Base-by-base conservation (phyloP, 2,113 vertebrate genomes). In the Rhipidura dahli region DNA sequence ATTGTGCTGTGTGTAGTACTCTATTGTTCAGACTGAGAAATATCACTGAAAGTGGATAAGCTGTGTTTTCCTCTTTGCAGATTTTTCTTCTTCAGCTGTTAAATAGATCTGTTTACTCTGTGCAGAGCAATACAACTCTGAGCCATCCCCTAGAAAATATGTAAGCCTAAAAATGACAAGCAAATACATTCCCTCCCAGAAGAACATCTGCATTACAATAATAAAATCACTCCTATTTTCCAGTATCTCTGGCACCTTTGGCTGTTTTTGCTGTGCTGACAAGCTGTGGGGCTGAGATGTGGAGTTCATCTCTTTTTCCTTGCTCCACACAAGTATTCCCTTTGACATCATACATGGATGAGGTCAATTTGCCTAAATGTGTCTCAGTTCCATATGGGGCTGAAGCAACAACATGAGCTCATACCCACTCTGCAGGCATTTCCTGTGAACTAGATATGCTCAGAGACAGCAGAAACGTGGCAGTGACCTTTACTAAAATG, bases 1-100 rank as follows among this genome's bases (percentile, higher is more conserved):
- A 42, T 56, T 77, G 85, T 91, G 30, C 56, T 83, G 42, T 79
- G 72, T n/a, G 64, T 44, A 87, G 71, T 60, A 56, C 28, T 95
- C 81, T 83, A 35, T 95, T 97, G 85, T 97, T 96, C 94, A 84
- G 60, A 65, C 15, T 78, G 70, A 92, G 82, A 79, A 93, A 54
- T 92, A 70, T 37, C 66, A n/a, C 47, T 57, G 66, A n/a, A 83
- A 93, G 45, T 71, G 66, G 93, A 75, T 91, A 91, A 91, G 49
- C 60, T 79, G 93, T 39, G 14, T 39, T 96, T 73, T 81, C 23
- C 65, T 81, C 72, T 83, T 63, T 76, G 37, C 45, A 63, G 51
- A 42, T 23, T 87, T 78, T 83, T 87, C 37, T 83, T 28, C 66
- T 90, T 84, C 42, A 63, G 3, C 28, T 26, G 1, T 57, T 95